These are phyloP conservation scores for Threskiornis aethiopicus DNA, from an alignment of 2,797 vertebrate species.

Conservation along the genomic window DNA sequence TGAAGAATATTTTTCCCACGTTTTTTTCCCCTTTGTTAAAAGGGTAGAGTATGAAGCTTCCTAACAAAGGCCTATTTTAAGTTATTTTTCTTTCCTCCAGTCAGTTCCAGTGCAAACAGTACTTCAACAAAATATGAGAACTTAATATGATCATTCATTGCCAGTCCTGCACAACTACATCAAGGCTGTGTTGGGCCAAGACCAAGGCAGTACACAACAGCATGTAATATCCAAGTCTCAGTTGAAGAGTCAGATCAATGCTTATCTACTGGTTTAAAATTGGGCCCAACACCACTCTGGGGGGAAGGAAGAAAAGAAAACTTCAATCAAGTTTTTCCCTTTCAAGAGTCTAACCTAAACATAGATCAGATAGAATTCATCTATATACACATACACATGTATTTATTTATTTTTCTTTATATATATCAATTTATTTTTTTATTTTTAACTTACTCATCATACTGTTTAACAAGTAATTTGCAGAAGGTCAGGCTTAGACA, in stretches of 20 bases:
- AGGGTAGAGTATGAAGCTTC: not conserved
- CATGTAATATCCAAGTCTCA: not conserved
- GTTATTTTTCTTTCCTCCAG: not conserved
- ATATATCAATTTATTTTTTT: not conserved
- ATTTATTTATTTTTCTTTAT: not conserved
- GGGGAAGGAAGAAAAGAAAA: not conserved
- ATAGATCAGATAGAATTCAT: not conserved
- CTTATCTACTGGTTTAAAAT: not conserved
- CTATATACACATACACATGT: not conserved
- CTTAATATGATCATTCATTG: not conserved
- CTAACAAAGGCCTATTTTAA: not conserved
- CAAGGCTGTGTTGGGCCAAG: not conserved
- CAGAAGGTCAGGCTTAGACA: not conserved
- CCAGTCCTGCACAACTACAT: not conserved
- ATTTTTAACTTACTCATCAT: not conserved
- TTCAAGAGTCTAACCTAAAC: not conserved
- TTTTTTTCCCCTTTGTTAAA: not conserved
- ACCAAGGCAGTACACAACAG: not conserved
- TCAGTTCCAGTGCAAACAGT: not conserved
- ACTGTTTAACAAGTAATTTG: not conserved
- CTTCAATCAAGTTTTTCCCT: not conserved
- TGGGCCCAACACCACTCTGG: not conserved
- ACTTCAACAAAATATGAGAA: not conserved
- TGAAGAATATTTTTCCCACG: not conserved
- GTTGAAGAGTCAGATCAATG: not conserved